Conservation (phyloP, 2,113 vertebrate genomes). For the Indicator indicator region DNA sequence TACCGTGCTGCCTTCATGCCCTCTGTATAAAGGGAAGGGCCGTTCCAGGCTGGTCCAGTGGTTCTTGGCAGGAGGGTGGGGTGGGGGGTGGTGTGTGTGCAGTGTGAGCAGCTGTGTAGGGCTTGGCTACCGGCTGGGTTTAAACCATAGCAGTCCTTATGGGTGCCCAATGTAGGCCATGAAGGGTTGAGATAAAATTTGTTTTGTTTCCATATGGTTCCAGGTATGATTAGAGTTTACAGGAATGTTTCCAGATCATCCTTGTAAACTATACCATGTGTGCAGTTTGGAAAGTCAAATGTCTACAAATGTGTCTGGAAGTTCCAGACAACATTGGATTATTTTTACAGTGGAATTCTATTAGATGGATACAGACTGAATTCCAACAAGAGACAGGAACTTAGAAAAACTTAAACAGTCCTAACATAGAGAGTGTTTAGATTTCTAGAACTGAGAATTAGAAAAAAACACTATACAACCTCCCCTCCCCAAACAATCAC, state of each 20-base stretch:
- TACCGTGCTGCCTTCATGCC: too few relatives aligned
- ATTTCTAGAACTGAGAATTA: background rate
- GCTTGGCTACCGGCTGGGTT: background rate
- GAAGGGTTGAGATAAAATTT: background rate
- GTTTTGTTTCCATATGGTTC: background rate
- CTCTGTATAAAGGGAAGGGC: too few relatives aligned
- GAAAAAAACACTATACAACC: background rate
- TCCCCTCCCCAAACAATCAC: background rate
- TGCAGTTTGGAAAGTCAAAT: background rate
- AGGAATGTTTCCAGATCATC: background rate
- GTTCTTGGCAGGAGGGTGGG: too few relatives aligned
- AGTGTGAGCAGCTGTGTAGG: background rate
- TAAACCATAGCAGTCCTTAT: background rate
- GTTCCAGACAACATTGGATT: background rate
- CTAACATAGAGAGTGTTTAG: background rate
- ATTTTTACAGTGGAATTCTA: background rate
- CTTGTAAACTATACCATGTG: background rate
- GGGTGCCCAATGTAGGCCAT: background rate
- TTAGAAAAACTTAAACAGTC: background rate
- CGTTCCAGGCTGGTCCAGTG: too few relatives aligned
- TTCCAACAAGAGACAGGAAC: background rate
- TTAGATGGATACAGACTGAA: background rate
- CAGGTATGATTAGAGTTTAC: background rate
- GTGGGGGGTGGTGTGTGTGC: too few relatives aligned
- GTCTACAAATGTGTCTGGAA: background rate